Percentiles rank a stretch among this genome's conserved stretches.
Conservation (phyloP, 2,797 vertebrate species). For the Hyperoplus lanceolatus region DNA sequence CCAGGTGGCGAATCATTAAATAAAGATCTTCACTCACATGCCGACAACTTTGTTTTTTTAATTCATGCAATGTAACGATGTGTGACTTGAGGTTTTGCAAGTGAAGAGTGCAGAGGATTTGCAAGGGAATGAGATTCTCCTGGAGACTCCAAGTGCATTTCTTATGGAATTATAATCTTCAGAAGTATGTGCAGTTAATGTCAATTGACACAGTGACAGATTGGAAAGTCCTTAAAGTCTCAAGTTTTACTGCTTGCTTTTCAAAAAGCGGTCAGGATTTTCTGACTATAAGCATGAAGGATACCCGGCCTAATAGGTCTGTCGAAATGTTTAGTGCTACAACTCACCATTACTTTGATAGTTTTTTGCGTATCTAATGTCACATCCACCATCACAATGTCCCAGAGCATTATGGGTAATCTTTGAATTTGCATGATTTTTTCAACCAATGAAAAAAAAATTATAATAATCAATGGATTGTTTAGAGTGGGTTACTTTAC, state of each 20-base stretch:
- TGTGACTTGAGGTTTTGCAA: constrained; percentile 15
- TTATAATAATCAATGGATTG: too few species aligned
- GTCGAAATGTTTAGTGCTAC: neutral
- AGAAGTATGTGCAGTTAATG: neutral
- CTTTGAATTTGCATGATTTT: neutral
- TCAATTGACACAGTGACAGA: neutral
- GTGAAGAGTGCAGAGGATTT: constrained; percentile 6
- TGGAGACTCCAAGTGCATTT: neutral
- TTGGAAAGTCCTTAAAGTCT: neutral
- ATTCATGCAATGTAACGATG: constrained; percentile 6
- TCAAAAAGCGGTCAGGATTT: neutral
- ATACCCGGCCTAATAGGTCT: neutral
- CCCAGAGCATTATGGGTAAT: too few species aligned
- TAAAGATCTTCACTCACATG: constrained; percentile 37
- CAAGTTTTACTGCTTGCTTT: neutral
- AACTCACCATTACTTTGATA: neutral
- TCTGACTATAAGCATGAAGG: neutral
- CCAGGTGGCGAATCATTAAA: constrained; percentile 53
- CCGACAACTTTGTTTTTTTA: constrained; percentile 33
- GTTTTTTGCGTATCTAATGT: neutral
- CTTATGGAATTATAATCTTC: neutral
- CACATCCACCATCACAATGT: neutral
- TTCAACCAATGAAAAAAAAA: too few species aligned
- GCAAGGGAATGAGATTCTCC: neutral
- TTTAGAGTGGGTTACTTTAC: constrained; percentile 65